These are phyloP conservation scores for Agelastica alni DNA, from an alignment of 2,888 invertebrate genomes.

Conservation along the genomic window DNA sequence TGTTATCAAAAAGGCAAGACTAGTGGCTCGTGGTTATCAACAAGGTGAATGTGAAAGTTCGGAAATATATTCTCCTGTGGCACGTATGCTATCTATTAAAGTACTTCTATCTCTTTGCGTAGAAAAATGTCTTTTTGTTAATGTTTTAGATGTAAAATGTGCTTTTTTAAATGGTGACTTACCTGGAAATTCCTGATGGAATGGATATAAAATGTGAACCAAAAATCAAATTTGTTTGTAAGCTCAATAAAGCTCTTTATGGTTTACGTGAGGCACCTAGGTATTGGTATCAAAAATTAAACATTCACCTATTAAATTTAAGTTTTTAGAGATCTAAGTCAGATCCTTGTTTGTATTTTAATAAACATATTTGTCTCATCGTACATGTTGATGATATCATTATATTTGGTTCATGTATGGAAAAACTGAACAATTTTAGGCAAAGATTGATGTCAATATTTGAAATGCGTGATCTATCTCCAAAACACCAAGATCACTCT, in stretches of 20 bases:
- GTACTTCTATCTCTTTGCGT: no score
- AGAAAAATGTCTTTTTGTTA: no score
- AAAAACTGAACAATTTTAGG: background rate
- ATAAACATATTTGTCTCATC: background rate
- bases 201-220: constrained; percentile 4
- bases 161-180: constrained; percentile 18
- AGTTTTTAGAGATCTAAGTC: constrained; percentile 6
- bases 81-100: no score
- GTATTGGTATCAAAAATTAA: constrained; percentile 17
- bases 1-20: no score
- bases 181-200: constrained; percentile 18
- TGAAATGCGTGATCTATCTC: background rate
- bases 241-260: no score
- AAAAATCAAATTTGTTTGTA: no score
- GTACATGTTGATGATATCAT: constrained; percentile 2
- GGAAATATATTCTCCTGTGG: no score
- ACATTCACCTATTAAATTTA: background rate
- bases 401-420: background rate
- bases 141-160: constrained; percentile 25
- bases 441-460: constrained; percentile 6
- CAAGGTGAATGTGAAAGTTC: no score
- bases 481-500: background rate
- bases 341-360: constrained; percentile 8
- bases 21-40: no score
- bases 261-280: no score